These are phyloP conservation scores for Luffia ferchaultella DNA, from an alignment of 2,888 invertebrate genomes.

Conservation along the genomic window DNA sequence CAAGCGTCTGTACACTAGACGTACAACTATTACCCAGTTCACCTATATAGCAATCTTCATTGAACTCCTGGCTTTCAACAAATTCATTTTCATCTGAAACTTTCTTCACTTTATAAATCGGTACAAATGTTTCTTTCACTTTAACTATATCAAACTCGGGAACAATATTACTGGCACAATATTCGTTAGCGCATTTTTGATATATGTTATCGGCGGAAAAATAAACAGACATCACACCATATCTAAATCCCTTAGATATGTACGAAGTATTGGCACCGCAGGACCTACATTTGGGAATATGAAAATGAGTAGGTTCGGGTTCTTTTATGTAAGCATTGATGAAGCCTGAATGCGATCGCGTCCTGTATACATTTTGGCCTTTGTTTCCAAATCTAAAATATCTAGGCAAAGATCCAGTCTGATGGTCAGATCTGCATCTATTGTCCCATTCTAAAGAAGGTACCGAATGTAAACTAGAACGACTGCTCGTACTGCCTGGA, in stretches of 20 bases:
- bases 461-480: conserved; percentile 43
- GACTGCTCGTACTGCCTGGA: conserved; percentile 27
- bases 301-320: conserved; percentile 47
- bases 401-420: conserved; percentile 37
- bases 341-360: conserved; percentile 48
- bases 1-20: conserved; percentile 35
- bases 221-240: conserved; percentile 20
- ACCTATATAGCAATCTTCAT: conserved; percentile 47
- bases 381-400: conserved; percentile 15
- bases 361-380: conserved; percentile 31
- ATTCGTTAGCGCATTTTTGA: conserved; percentile 28
- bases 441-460: conserved; percentile 50
- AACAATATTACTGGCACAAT: conserved; percentile 1
- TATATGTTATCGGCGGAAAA: conserved; percentile 39
- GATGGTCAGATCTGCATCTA: conserved; percentile 30
- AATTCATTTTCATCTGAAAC: conserved; percentile 24
- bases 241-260: conserved; percentile 14
- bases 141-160: conserved; percentile 23
- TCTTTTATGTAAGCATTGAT: conserved; percentile 41
- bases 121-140: conserved; percentile 29
- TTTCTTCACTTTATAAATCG: conserved; percentile 28
- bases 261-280: conserved; percentile 32
- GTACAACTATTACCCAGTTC: conserved; percentile 39
- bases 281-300: conserved; percentile 42
- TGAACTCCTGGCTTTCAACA: conserved; percentile 52